Evolutionary conservation across 30 jellyfish, hydroid and myxozoan species (phyloP), one percentile per base, ranked within the genome.

Genomic region (Turritopsis rubra): DNA sequence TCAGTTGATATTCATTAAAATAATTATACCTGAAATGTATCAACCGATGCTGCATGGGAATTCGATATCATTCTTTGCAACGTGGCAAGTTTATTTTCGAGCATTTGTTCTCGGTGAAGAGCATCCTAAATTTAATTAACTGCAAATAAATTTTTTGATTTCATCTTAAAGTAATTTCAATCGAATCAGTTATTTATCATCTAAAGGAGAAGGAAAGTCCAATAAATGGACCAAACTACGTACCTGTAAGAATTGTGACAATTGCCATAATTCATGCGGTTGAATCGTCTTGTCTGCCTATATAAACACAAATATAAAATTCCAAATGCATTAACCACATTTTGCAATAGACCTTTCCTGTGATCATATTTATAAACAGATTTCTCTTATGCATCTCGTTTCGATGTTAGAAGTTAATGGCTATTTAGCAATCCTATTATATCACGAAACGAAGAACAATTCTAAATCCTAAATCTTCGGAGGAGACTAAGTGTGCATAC

Each of bases 241-340:
- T 29, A 90, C 97, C 97, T 90, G 97, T 24, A 90, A 41, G 75
- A 75, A 90, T 26, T 85, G 93, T 30, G 95, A 90, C 18, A 90
- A 81, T 54, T 90, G 97, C 97, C 97, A 90, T 66, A 90, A 75
- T 30, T 90, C 97, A 73, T 86, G 91, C 20, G 97, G 87, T 83
- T 83, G 87, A 18, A 86, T 73, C 52, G 73, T 75, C 65, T 77
- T 83, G 22, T 89, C 92, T 52, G 72, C 89, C 96, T 89, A 81
- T 28, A 76, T 22, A 60, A 18, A 79, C 82, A 76, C 25, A 21
- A 76, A n/a, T 28, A 29, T 52, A 13, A 53, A 22, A 16, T 21
- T 21, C 1, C 16, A 17, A 3, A 79, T 1, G 60, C 60, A 41
- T 41, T 13, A 41, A n/a, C n/a, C n/a, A n/a, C n/a, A n/a, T n/a